phyloP scores from a whole-genome alignment of 2,797 vertebrate species.

The Sebastes trivittatus region DNA sequence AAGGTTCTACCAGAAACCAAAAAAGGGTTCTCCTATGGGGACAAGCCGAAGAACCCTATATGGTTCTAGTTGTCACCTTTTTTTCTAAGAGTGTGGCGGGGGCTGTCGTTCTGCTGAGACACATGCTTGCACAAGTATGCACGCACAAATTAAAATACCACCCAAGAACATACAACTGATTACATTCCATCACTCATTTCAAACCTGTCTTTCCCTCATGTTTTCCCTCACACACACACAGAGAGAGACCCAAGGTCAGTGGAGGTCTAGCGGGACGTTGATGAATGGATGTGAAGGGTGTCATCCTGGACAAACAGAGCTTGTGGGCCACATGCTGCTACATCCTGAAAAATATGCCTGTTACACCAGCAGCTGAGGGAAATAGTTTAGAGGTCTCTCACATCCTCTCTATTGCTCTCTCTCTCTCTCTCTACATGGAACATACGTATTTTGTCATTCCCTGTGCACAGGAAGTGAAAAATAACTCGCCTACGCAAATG shows the following conservation, averaged over 20 bases:
- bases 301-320: slow-evolving; percentile 75
- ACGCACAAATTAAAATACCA: slow-evolving; percentile 27
- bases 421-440: neutral
- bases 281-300: slow-evolving; percentile 75
- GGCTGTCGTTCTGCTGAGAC: no score
- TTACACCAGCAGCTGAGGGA: slow-evolving; percentile 59
- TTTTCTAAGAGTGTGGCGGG: no score
- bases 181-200: slow-evolving; percentile 32
- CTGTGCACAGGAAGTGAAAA: neutral
- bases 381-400: slow-evolving; percentile 57
- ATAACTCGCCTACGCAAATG: neutral
- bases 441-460: slow-evolving; percentile 21
- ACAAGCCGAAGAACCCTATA: no score
- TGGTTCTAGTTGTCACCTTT: no score
- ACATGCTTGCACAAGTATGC: neutral
- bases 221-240: neutral
- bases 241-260: slow-evolving; percentile 61
- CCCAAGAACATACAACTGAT: slow-evolving; percentile 11
- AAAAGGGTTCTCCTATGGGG: no score
- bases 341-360: slow-evolving; percentile 73
- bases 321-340: slow-evolving; percentile 67
- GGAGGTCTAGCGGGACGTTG: slow-evolving; percentile 66
- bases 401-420: slow-evolving; percentile 40
- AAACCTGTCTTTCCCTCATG: slow-evolving; percentile 11
- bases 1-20: no score